A percentile compares a stretch with the other conserved stretches of the same genome.
Conservation (phyloP, 2,888 invertebrate genomes). For the Andrena flavipes region DNA sequence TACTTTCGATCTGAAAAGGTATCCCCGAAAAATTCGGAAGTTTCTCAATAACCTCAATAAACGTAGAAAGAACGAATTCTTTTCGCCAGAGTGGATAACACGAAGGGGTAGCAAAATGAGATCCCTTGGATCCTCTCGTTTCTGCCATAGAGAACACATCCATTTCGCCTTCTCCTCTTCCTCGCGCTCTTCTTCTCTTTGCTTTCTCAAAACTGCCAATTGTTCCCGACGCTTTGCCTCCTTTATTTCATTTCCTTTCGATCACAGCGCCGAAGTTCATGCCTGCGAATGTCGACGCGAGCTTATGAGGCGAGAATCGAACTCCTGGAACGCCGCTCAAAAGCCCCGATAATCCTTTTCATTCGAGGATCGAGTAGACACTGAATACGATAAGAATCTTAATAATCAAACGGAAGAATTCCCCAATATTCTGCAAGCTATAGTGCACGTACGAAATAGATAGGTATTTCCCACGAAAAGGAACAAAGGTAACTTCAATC, state of each 20-base stretch:
- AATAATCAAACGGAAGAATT: neutral
- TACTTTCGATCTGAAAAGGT: neutral
- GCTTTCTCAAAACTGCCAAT: constrained; percentile 21
- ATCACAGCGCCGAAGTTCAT: constrained; percentile 24
- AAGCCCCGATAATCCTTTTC: constrained; percentile 35
- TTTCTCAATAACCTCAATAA: constrained; percentile 15
- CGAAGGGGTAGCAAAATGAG: constrained; percentile 42
- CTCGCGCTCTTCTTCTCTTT: neutral
- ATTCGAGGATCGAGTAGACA: neutral
- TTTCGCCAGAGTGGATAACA: constrained; percentile 20
- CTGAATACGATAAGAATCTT: constrained; percentile 14
- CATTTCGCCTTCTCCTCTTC: constrained; percentile 2
- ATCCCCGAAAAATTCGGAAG: constrained; percentile 9
- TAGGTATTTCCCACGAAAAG: neutral
- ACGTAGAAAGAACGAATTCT: constrained; percentile 13
- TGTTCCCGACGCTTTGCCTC: constrained; percentile 29
- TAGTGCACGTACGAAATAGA: neutral
- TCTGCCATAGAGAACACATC: constrained; percentile 5
- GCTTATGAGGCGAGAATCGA: constrained; percentile 46
- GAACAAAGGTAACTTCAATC: neutral
- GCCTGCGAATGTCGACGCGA: constrained; percentile 22
- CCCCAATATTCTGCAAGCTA: neutral
- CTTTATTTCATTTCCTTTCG: constrained; percentile 57
- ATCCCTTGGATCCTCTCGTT: constrained; percentile 22
- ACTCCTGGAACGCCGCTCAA: constrained; percentile 20